phyloP scores from a whole-genome alignment of 2,888 invertebrate genomes.

The Sinelater perroti region DNA sequence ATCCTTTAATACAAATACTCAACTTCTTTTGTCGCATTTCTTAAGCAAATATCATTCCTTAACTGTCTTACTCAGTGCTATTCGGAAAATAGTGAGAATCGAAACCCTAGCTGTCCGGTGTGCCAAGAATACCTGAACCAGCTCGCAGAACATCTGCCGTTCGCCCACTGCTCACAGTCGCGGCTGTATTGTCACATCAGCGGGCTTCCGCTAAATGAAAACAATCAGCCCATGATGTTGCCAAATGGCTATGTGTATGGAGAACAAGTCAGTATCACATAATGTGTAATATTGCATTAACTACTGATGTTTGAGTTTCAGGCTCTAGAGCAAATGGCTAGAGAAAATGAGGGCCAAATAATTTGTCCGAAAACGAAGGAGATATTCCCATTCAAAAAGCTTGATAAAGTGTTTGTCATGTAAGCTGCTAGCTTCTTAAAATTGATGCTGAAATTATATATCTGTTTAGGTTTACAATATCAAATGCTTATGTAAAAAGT shows the following conservation, averaged over 20 bases:
- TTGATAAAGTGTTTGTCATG: conserved; percentile 98
- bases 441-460: no score
- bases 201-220: conserved; percentile 92
- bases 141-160: conserved; percentile 87
- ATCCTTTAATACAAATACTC: conserved; percentile 63
- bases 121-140: conserved; percentile 88
- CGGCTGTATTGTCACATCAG: conserved; percentile 92
- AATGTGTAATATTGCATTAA: no score
- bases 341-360: conserved; percentile 88
- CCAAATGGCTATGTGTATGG: conserved; percentile 98
- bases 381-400: conserved; percentile 87
- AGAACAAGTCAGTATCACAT: conserved; percentile 74
- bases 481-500: no score
- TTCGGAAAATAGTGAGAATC: conserved; percentile 67
- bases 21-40: no score
- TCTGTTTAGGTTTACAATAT: no score
- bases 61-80: conserved; percentile 71
- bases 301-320: conserved; percentile 62
- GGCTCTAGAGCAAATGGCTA: conserved; percentile 91
- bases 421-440: no score
- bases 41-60: conserved; percentile 39
- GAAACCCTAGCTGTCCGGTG: conserved; percentile 90
- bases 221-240: conserved; percentile 98
- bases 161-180: conserved; percentile 96
- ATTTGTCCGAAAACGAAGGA: conserved; percentile 95